Evolutionary conservation across 1,140 invertebrate genomes (phyloP).

Genomic region (Rhyzopertha dominica): DNA sequence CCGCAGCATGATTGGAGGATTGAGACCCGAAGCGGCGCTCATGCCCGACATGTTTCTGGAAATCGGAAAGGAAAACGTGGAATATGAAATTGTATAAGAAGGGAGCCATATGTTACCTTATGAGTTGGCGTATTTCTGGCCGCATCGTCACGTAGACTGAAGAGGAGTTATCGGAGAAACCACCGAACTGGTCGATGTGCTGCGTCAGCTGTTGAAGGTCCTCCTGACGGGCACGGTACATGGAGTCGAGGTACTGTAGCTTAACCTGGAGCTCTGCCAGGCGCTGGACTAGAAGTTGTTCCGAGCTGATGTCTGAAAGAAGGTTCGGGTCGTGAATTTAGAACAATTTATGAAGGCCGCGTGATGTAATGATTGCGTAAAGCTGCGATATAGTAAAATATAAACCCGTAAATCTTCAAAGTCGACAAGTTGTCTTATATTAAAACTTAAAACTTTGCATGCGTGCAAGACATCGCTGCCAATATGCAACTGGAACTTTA

Average conservation of each 20-base stretch:
- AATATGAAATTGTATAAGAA: too few species aligned
- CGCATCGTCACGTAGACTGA: slow-evolving; percentile 26
- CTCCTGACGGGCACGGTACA: slow-evolving; percentile 64
- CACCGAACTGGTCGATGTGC: slow-evolving; percentile 50
- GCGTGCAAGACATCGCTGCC: too few species aligned
- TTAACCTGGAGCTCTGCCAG: slow-evolving; percentile 66
- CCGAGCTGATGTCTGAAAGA: slow-evolving; percentile 53
- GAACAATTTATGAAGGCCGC: too few species aligned
- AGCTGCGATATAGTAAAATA: too few species aligned
- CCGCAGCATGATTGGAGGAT: slow-evolving; percentile 48
- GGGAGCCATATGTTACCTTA: too few species aligned
- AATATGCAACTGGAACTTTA: too few species aligned
- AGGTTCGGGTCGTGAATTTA: too few species aligned
- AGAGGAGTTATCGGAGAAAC: slow-evolving; percentile 48
- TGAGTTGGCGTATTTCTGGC: slow-evolving; percentile 47
- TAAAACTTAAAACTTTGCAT: too few species aligned
- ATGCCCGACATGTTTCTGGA: slow-evolving; percentile 49
- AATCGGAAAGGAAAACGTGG: too few species aligned
- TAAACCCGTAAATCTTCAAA: too few species aligned
- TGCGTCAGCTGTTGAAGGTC: slow-evolving; percentile 62
- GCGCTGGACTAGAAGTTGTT: slow-evolving; percentile 61
- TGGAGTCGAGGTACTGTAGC: slow-evolving; percentile 64
- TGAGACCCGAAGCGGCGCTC: slow-evolving; percentile 40
- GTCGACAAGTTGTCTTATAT: too few species aligned
- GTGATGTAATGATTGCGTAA: too few species aligned